Evolutionary conservation across 37 sponge, comb jelly and placozoan genomes (phyloP), one percentile per base, ranked within the genome.

Genomic region (Diacarnus erythraeanus): DNA sequence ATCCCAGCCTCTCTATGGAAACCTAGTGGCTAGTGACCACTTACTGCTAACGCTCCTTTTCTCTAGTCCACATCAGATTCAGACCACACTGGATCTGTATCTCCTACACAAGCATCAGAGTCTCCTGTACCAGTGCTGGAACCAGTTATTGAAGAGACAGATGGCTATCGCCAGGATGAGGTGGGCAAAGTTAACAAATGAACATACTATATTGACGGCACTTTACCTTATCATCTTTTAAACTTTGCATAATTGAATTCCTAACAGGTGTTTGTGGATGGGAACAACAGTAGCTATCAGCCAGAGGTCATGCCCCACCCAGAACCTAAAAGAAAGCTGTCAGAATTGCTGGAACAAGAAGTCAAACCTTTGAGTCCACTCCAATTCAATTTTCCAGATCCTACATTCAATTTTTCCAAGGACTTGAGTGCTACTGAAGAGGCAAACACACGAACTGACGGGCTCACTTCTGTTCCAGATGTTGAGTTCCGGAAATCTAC

Each of bases 361-460:
- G 17, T 82, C 15, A 75, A 82, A 15, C 27, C 67, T 1, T 26
- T 82, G 51, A 82, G 83, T 64, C 83, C 83, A 34, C 72, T 77
- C 33, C 3, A 25, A 2, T 34, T 71, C 18, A 72, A 71, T 23
- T 77, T 31, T 38, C 54, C 72, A 15, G 74, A 57, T 10, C 35
- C 21, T 20, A 75, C 38, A 15, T 75, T 57, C 23, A 29, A 27
- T 38, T 12, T 43, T 17, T 72, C 72, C 18, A 43, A 4, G 2
- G 51, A 34, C 27, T 35, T n/a, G 44, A 40, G 6, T 4, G 12
- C 72, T 40, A 18, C 51, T 9, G 51, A 43, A 26, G 38, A 17
- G 47, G 5, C 72, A 42, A 72, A 51, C 39, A 72, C 47, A 41
- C 72, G n/a, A 12, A 60, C 22, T n/a, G 27, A 60, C 61, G 5